Percentiles rank a stretch among this genome's conserved stretches.
These are phyloP conservation scores for Neodiprion virginianus DNA, from an alignment of 1,140 invertebrate species.

Conservation along the genomic window DNA sequence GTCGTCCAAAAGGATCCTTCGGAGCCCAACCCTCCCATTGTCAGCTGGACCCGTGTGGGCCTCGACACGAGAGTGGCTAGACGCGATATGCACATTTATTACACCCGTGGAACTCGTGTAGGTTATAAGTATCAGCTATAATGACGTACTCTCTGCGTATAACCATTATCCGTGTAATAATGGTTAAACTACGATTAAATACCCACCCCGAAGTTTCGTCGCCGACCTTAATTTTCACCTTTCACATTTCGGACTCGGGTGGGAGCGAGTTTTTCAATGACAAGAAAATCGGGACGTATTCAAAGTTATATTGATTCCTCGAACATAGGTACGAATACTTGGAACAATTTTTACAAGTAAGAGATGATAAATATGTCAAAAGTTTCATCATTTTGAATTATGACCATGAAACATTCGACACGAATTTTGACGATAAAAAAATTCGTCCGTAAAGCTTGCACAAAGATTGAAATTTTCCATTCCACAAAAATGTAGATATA, in stretches of 20 bases:
- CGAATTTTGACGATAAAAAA: no score
- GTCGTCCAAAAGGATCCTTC: conserved; percentile 28
- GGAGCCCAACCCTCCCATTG: conserved; percentile 42
- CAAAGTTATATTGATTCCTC: neutral
- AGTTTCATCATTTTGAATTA: no score
- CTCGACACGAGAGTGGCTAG: neutral
- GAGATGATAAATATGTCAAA: no score
- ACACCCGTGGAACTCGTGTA: neutral
- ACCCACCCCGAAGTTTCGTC: neutral
- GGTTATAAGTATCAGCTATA: neutral
- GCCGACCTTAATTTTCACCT: neutral
- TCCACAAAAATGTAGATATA: no score
- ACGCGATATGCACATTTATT: neutral
- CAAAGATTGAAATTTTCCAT: no score
- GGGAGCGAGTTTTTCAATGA: neutral
- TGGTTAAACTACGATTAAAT: neutral
- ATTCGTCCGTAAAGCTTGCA: no score
- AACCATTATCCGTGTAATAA: neutral
- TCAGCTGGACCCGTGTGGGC: conserved; percentile 25
- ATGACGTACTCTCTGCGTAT: neutral
- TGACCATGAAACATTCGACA: no score
- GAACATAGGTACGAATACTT: no score
- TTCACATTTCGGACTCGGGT: no score
- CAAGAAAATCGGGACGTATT: neutral
- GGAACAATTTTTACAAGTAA: no score